Conservation (phyloP, 2,797 vertebrate genomes). For the Cyclura pinguis region DNA sequence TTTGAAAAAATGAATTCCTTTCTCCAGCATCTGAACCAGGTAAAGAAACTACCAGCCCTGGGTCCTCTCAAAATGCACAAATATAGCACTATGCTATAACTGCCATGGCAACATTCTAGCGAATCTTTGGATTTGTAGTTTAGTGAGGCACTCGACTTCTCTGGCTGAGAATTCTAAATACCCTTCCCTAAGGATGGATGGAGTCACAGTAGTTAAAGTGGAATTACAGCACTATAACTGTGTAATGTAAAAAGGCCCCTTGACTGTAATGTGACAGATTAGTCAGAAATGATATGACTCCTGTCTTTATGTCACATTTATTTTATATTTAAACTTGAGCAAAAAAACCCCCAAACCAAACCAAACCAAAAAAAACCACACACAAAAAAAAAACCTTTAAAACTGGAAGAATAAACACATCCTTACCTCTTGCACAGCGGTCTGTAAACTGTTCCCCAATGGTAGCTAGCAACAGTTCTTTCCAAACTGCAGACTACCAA, state of each 20-base stretch:
- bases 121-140: too few relatives aligned
- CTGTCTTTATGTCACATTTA: neutral
- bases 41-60: neutral
- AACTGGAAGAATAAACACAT: constrained; percentile 5
- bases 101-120: too few relatives aligned
- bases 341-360: neutral
- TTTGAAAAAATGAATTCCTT: constrained; percentile 1
- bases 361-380: too few relatives aligned
- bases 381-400: neutral
- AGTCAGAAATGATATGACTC: neutral
- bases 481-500: constrained; percentile 91
- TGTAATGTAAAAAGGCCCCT: neutral
- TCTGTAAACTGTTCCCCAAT: constrained; percentile 97
- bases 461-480: constrained; percentile 93
- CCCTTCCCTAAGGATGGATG: too few relatives aligned
- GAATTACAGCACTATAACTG: too few relatives aligned
- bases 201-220: too few relatives aligned
- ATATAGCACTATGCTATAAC: too few relatives aligned
- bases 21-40: neutral
- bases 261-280: neutral
- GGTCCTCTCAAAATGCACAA: too few relatives aligned
- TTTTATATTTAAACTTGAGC: neutral
- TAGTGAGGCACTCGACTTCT: too few relatives aligned
- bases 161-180: too few relatives aligned
- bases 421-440: constrained; percentile 90